Percentiles rank a stretch among this genome's conserved stretches.
These are phyloP conservation scores for Balaenoptera acutorostrata DNA, from an alignment of 2,113 vertebrate genomes.

Conservation along the genomic window DNA sequence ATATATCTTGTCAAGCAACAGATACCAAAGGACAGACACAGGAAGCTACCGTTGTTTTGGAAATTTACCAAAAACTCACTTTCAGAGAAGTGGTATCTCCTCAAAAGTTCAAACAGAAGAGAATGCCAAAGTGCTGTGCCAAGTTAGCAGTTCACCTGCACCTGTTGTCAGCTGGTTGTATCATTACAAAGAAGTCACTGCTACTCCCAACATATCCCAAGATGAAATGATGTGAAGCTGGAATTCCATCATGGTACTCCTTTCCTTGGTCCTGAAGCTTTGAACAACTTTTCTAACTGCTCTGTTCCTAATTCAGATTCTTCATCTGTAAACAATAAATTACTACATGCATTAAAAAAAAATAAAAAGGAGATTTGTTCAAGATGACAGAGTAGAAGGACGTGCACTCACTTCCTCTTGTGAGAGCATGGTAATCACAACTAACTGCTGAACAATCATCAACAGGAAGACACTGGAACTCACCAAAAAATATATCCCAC, in stretches of 20 bases:
- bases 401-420: no score
- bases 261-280: neutral
- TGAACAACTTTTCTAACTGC: neutral
- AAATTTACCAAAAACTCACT: slow-evolving; percentile 97
- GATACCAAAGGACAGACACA: slow-evolving; percentile 89
- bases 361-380: no score
- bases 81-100: slow-evolving; percentile 91
- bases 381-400: no score
- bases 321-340: neutral
- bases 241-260: neutral
- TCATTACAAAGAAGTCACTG: slow-evolving; percentile 89
- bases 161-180: slow-evolving; percentile 94
- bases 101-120: slow-evolving; percentile 92
- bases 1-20: slow-evolving; percentile 94
- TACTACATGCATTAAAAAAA: neutral
- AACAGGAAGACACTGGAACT: no score
- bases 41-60: slow-evolving; percentile 95
- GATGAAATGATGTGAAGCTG: neutral
- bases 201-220: slow-evolving; percentile 82
- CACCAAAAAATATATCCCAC: no score
- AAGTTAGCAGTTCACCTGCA: slow-evolving; percentile 92
- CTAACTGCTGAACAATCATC: no score
- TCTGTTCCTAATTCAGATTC: neutral
- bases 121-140: slow-evolving; percentile 92
- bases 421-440: no score